Evolutionary conservation across 2,888 invertebrate species (phyloP), one percentile per base, ranked within the genome.

Genomic region (Ischnura elegans): DNA sequence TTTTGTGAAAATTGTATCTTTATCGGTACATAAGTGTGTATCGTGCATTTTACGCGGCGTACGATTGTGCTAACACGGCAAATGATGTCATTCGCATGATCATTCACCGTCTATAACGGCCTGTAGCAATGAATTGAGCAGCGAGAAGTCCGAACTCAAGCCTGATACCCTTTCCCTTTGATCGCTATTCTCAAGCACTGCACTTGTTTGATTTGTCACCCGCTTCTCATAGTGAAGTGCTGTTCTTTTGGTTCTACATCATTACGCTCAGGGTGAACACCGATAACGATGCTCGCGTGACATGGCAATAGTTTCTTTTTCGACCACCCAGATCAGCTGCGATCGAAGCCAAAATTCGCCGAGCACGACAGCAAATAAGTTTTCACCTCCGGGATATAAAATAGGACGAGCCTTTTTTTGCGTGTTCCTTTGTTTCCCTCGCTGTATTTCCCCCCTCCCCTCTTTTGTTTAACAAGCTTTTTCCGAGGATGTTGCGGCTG

Each of bases 221-320:
- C 21, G 90, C 29, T 61, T 21, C 29, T 87, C 29, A 36, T 36
- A 90, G 36, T 19, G 55, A 43, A 36, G 51, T 51, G 36, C 55
- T 87, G 47, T 87, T 55, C 87, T 61, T 43, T 55, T 61, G 42
- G 19, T 55, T 90, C 43, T 36, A n/a, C 90, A 29, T 66, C 76
- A 29, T 76, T 43, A 61, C 43, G 61, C 55, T 66, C 90, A 43
- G 90, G 90, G 43, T 61, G 51, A 42, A 43, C 90, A 66, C 90
- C 90, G 61, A 66, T 90, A n/a, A 1, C 76, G 19, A 51, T n/a
- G 76, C 90, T 45, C 61, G 42, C 90, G 61, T 90, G 90, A 90
- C 87, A 87, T 87, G 87, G 87, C 25, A n/a, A 55, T 55, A 21
- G 47, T 47, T 47, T 47, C 55, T 87, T 87, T 87, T 87, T 55